Percentiles rank a stretch among this genome's conserved stretches.
These are phyloP conservation scores for Pogonocichla stellata DNA, from an alignment of 2,113 vertebrate species.

Conservation along the genomic window DNA sequence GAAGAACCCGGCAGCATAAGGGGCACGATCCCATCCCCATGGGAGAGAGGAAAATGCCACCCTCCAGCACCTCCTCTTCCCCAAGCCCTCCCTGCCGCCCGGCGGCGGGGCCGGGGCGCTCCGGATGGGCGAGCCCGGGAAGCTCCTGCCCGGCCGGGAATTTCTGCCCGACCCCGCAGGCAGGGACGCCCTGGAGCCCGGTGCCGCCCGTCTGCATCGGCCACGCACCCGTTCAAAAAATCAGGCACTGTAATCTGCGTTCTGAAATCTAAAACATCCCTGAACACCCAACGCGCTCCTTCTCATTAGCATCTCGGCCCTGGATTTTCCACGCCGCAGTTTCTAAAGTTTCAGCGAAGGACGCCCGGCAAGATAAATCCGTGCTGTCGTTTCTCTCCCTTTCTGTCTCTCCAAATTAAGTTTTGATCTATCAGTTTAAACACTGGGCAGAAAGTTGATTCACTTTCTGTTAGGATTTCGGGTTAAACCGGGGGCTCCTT, in stretches of 20 bases:
- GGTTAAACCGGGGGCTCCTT: conserved; percentile 50
- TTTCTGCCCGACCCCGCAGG: neutral
- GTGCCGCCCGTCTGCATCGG: neutral
- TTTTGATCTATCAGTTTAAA: conserved; percentile 61
- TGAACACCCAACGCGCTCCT: neutral
- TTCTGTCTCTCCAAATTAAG: conserved; percentile 60
- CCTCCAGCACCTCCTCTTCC: neutral
- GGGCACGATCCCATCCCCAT: neutral
- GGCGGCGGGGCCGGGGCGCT: neutral
- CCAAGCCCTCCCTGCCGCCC: neutral
- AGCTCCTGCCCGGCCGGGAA: neutral
- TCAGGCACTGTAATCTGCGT: neutral
- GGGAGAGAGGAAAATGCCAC: neutral
- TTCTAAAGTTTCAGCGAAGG: conserved; percentile 34
- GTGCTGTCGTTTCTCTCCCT: conserved; percentile 43
- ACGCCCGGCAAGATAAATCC: conserved; percentile 52
- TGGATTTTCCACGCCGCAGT: neutral
- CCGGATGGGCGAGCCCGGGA: neutral
- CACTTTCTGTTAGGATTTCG: conserved; percentile 48
- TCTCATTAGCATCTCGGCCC: conserved; percentile 9
- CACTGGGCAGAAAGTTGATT: conserved; percentile 52
- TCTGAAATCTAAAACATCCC: neutral
- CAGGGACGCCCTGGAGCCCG: neutral
- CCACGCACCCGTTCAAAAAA: neutral
- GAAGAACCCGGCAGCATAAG: neutral